Percentiles rank a stretch among this genome's conserved stretches.
Evolutionary conservation across 2,888 invertebrate species (phyloP).

Genomic region (Euplexia lucipara): DNA sequence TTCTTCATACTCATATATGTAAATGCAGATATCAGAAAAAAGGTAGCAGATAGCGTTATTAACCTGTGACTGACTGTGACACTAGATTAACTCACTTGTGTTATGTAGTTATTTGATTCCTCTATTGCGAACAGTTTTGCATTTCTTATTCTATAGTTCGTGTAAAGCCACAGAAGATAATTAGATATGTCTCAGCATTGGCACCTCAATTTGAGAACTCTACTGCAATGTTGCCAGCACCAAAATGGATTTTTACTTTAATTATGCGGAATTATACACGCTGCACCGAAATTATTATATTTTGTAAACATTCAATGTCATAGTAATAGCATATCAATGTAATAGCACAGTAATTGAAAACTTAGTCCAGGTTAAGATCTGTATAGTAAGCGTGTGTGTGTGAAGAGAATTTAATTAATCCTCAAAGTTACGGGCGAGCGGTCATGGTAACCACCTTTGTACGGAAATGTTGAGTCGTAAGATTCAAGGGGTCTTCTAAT

Average conservation of each 20-base stretch:
- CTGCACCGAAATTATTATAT: no score
- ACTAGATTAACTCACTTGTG: not conserved
- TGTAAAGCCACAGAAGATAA: no score
- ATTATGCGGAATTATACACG: no score
- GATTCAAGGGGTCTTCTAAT: conserved; percentile 62
- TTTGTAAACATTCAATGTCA: conserved; percentile 8
- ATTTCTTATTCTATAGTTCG: not conserved
- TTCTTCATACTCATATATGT: not conserved
- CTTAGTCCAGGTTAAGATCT: conserved; percentile 66
- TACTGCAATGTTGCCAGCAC: no score
- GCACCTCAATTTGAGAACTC: no score
- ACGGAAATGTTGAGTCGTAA: conserved; percentile 56
- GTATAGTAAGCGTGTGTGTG: conserved; percentile 47
- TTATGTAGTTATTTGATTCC: no score
- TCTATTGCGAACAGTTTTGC: no score
- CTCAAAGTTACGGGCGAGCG: conserved; percentile 70
- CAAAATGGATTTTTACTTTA: no score
- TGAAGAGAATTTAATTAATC: conserved; percentile 81
- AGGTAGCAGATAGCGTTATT: not conserved
- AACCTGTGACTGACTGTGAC: not conserved
- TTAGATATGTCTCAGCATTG: no score
- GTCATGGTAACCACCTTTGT: conserved; percentile 65
- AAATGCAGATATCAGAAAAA: not conserved
- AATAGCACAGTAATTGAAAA: conserved; percentile 43
- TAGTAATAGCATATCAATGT: no score